Evolutionary conservation across 1,140 invertebrate species (phyloP), one percentile per base, ranked within the genome.

Genomic region (Drosophila ogumai): DNA sequence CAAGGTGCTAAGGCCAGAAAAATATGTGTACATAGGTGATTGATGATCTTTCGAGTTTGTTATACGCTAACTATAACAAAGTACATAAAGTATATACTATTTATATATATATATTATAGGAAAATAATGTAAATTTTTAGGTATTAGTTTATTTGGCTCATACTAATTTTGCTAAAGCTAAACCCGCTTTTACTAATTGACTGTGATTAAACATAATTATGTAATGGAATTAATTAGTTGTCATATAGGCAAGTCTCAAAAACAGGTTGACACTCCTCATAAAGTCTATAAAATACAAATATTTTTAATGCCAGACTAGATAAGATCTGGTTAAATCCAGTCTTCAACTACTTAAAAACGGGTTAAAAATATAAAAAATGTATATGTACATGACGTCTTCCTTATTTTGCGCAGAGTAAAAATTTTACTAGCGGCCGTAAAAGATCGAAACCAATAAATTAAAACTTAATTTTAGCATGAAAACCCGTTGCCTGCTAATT

Each of bases 321-420:
- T 31, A 52, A 31, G 22, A 41, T 55, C 25, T 15, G 28, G 60
- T 56, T 57, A n/a, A 56, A 40, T 40, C 47, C n/a, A 55, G 32
- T 38, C 25, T 19, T 19, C 5, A 55, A 19, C 41, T 47, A 36
- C 25, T 36, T 28, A 10, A 32, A 63, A 67, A 67, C 64, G 3
- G 34, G 57, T 66, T 15, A 19, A 59, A 19, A 59, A 19, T 17
- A 40, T 17, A n/a, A 19, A 28, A 52, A 31, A 40, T 61, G 3
- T 47, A 61, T 41, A 25, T 6, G n/a, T n/a, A n/a, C n/a, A 46
- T 46, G 17, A 49, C 25, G 19, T 41, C 65, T 67, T 67, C 44
- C 65, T 63, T 15, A 61, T 67, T 49, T 49, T 1, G 32, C 12
- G 15, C 15, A 41, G 3, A 43, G 9, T 54, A 36, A 38, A 54